Percentiles rank a stretch among this genome's conserved stretches.
Conservation (phyloP, 35 echinoderm and acorn worm genomes). For the Hemicentrotus pulcherrimus region DNA sequence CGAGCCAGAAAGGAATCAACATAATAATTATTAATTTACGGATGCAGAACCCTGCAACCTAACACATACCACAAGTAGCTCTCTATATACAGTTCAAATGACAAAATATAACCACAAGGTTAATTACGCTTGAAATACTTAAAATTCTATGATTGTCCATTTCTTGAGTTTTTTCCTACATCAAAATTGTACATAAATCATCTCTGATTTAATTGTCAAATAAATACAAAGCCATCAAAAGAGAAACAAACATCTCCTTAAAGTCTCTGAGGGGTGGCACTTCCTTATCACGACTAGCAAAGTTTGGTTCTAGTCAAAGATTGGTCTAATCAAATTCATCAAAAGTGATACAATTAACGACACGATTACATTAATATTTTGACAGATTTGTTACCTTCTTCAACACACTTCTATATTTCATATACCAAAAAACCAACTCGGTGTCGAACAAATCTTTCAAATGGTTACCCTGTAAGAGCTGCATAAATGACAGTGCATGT, state of each 20-base stretch:
- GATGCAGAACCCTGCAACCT: background rate
- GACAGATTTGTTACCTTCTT: background rate
- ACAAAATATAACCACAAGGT: conserved; percentile 5
- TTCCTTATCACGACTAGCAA: too few species aligned
- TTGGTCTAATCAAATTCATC: background rate
- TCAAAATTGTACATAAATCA: background rate
- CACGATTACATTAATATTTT: background rate
- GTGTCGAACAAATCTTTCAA: background rate
- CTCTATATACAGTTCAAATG: background rate
- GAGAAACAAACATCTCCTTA: background rate
- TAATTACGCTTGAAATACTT: background rate
- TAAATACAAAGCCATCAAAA: background rate
- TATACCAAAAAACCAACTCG: background rate
- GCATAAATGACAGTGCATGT: background rate
- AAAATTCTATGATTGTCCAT: background rate
- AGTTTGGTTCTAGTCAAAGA: background rate
- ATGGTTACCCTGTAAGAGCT: background rate
- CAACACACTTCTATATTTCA: background rate
- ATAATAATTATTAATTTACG: background rate
- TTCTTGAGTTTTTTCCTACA: background rate
- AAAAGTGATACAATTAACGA: background rate
- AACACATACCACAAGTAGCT: background rate
- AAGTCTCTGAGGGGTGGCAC: background rate
- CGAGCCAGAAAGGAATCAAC: background rate
- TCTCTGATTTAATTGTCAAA: background rate